Evolutionary conservation across 2,113 vertebrate species (phyloP), one percentile per base, ranked within the genome.

Genomic region (Anarrhichthys ocellatus): DNA sequence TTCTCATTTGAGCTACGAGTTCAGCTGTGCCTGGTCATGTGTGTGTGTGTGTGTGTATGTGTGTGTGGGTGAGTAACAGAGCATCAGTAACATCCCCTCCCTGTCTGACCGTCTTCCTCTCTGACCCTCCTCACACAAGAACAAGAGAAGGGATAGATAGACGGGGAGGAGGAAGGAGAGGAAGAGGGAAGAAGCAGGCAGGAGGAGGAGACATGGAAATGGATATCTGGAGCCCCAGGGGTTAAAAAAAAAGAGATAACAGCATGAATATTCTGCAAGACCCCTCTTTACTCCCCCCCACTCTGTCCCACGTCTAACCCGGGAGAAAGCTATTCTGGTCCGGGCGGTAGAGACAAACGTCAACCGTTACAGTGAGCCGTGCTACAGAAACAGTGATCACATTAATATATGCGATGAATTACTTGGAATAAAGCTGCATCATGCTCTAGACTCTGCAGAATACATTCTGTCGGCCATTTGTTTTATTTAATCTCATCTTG

Each of bases 241-340:
- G 88, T 91, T 92, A 84, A 87, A 93, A 62, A 87, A 62, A 78
- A 67, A 87, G 89, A 94, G 95, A 96, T 95, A 96, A 96, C 80
- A 76, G 89, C 88, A 92, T 78, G 90, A 71, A 89, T 92, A 87
- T 86, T 87, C 85, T 76, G 54, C 68, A 65, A 80, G 71, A 79
- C 58, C 82, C 89, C 87, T 87, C 36, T 75, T 85, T 77, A 71
- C 77, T 93, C 87, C 5, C 91, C 71, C 44, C 42, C 42, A 9
- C 42, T 3, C 18, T 64, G 86, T 79, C 85, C 89, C 59, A 32
- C 64, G 59, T 9, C 74, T 83, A 70, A 79, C 68, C 70, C 76
- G 71, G 79, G 38, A 70, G 44, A 79, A 75, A 83, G 82, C 62
- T 81, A 80, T 86, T 88, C 14, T 20, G 27, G 52, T 34, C 44